A percentile compares a stretch with the other conserved stretches of the same genome.
Evolutionary conservation across 2,888 invertebrate species (phyloP).

Genomic region (Eupelmus urozonus): DNA sequence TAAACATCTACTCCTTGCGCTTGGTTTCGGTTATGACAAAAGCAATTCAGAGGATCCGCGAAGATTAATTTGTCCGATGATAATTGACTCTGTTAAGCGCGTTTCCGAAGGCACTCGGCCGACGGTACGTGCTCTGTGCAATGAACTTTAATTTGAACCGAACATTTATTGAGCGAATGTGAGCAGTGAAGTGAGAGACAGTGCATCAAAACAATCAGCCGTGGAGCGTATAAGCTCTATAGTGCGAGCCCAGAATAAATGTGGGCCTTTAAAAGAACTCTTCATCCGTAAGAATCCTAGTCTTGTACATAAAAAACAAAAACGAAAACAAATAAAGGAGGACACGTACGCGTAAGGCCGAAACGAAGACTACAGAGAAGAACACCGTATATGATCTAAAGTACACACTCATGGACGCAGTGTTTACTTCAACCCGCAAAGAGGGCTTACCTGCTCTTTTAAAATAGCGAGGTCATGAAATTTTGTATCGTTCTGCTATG

Average conservation of each 20-base stretch:
- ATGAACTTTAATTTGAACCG: no score
- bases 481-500: not conserved
- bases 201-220: no score
- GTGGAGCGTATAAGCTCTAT: no score
- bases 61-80: no score
- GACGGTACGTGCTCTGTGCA: no score
- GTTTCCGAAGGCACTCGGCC: no score
- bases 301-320: conserved; percentile 50
- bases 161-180: not conserved
- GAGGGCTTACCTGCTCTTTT: no score
- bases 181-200: not conserved
- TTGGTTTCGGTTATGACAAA: no score
- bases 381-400: not conserved
- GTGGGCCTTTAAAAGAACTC: conserved; percentile 25
- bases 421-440: not conserved
- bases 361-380: not conserved
- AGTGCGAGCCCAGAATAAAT: conserved; percentile 1
- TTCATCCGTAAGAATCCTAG: conserved; percentile 53
- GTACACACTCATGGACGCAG: not conserved
- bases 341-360: not conserved
- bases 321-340: conserved; percentile 22
- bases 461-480: not conserved
- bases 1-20: no score
- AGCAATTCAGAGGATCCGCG: no score
- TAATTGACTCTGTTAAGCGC: no score